Evolutionary conservation across 1,140 invertebrate genomes (phyloP).

Genomic region (Bicyclus anynana): DNA sequence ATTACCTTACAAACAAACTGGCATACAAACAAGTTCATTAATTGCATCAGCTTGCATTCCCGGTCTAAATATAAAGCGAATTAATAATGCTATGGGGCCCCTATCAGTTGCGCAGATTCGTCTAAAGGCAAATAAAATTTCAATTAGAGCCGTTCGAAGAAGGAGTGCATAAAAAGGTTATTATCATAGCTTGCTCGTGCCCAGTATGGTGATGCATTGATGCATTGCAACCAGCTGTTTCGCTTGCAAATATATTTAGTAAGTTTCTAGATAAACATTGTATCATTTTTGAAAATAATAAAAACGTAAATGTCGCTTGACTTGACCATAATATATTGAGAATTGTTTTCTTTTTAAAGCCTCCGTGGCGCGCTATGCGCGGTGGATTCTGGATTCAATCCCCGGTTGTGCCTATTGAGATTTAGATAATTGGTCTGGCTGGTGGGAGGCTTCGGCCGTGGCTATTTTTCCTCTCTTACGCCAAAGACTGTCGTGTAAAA

Average conservation of each 20-base stretch:
- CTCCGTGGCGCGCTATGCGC: background rate
- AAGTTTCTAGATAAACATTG: no score
- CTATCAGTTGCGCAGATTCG: slow-evolving; percentile 2
- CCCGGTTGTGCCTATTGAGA: no score
- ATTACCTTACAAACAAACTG: background rate
- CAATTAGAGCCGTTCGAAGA: slow-evolving; percentile 5
- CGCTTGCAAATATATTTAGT: background rate
- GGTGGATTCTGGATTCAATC: background rate
- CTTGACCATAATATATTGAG: no score
- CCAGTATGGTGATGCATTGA: background rate
- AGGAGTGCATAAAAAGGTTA: background rate
- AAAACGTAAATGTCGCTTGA: no score
- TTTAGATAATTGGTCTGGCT: no score
- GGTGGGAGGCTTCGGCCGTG: background rate
- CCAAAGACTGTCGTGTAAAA: no score
- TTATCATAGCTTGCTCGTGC: background rate
- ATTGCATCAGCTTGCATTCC: background rate
- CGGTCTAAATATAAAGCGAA: background rate
- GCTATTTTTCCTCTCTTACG: no score
- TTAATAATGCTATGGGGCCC: background rate
- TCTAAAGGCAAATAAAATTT: slow-evolving; percentile 4
- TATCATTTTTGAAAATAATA: no score
- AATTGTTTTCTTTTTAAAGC: no score
- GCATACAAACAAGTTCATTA: background rate
- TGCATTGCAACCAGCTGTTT: background rate